Evolutionary conservation across 2,797 vertebrate genomes (phyloP).

Genomic region (Balearica regulorum): DNA sequence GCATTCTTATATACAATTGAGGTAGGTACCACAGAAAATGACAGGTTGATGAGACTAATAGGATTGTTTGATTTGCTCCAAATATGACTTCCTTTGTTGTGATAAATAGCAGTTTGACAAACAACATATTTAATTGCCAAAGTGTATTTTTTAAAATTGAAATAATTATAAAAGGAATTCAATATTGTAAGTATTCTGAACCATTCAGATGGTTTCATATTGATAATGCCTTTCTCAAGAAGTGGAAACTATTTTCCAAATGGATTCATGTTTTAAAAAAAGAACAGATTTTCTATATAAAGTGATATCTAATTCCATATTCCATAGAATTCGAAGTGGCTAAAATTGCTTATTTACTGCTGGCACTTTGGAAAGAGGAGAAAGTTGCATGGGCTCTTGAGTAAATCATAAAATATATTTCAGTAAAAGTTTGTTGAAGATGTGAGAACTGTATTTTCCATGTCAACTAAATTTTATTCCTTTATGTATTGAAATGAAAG

Average conservation of each 20-base stretch:
- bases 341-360: not conserved
- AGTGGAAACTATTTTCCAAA: not conserved
- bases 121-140: not conserved
- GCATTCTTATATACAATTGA: not conserved
- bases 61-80: not conserved
- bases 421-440: not conserved
- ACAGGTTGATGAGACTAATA: not conserved
- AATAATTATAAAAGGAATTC: not conserved
- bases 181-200: not conserved
- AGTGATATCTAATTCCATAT: not conserved
- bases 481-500: not conserved
- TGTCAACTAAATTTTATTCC: not conserved
- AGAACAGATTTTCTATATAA: not conserved
- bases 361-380: not conserved
- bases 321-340: not conserved
- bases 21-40: not conserved
- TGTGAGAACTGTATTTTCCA: not conserved
- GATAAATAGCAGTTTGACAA: not conserved
- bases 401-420: not conserved
- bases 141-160: not conserved
- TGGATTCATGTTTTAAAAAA: not conserved
- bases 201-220: not conserved
- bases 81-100: not conserved
- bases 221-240: not conserved
- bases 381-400: not conserved